Percentiles rank a stretch among this genome's conserved stretches.
phyloP scores from a whole-genome alignment of 1,140 invertebrate species.

The Ceratina japonica region DNA sequence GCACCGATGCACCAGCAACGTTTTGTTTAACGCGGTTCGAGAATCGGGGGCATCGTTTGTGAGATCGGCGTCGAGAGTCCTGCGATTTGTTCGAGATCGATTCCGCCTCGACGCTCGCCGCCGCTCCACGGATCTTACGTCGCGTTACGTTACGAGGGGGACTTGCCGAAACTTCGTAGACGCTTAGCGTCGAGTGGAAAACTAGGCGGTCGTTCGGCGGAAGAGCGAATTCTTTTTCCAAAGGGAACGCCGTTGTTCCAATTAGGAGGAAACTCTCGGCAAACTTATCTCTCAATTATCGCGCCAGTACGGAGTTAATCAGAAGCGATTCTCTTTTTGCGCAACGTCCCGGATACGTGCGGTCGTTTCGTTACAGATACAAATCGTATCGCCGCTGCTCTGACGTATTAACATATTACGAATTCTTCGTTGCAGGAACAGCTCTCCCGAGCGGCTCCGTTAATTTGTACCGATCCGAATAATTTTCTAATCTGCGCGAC shows the following conservation, averaged over 20 bases:
- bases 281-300: conserved; percentile 23
- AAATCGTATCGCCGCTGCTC: too few relatives aligned
- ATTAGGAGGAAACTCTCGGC: neutral
- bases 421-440: too few relatives aligned
- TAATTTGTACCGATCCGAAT: too few relatives aligned
- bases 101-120: conserved; percentile 22
- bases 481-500: too few relatives aligned
- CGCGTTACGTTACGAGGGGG: neutral
- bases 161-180: neutral
- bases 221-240: neutral
- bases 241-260: neutral
- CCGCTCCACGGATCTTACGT: neutral
- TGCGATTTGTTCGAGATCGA: conserved; percentile 40
- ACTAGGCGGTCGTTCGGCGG: neutral
- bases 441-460: too few relatives aligned
- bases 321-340: neutral
- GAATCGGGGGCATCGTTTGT: too few relatives aligned
- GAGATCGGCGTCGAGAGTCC: conserved; percentile 12
- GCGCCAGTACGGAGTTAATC: neutral
- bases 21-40: neutral
- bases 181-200: too few relatives aligned
- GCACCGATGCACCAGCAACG: neutral
- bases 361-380: too few relatives aligned
- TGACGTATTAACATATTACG: too few relatives aligned
- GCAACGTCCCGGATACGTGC: neutral